phyloP scores from a whole-genome alignment of 2,888 invertebrate genomes.

The Stramonita haemastoma region DNA sequence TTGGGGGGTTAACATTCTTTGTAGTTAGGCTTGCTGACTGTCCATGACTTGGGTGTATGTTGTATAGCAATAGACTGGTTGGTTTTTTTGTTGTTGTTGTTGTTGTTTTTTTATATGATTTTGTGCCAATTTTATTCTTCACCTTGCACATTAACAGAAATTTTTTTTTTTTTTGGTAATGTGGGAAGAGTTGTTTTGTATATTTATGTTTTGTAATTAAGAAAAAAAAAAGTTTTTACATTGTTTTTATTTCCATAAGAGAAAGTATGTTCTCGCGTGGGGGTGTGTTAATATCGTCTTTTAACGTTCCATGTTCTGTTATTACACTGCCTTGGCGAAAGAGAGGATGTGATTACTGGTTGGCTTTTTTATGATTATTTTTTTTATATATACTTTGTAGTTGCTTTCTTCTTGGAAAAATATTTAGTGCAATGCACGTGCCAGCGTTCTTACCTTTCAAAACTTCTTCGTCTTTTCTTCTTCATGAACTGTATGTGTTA shows the following conservation, averaged over 20 bases:
- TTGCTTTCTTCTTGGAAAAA: background rate
- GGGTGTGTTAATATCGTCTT: background rate
- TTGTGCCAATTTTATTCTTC: background rate
- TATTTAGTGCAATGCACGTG: background rate
- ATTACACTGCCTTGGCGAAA: conserved; percentile 24
- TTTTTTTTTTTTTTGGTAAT: background rate
- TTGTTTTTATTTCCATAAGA: background rate
- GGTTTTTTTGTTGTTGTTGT: background rate
- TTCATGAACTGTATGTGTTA: background rate
- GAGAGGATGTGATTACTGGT: conserved; percentile 21
- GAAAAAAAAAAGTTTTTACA: background rate
- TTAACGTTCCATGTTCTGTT: background rate
- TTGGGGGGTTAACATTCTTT: background rate
- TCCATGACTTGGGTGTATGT: background rate
- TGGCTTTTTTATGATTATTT: background rate
- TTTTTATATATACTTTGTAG: conserved; percentile 4
- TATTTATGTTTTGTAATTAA: conserved; percentile 29
- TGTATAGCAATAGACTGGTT: background rate
- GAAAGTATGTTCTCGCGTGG: background rate
- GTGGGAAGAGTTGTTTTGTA: conserved; percentile 13
- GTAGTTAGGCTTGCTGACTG: conserved; percentile 8
- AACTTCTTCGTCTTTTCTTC: background rate
- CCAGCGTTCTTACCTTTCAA: background rate
- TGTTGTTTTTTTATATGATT: background rate
- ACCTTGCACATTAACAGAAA: conserved; percentile 5